Base-by-base conservation (phyloP, 2,888 invertebrate genomes). In the Acleris sparsana region DNA sequence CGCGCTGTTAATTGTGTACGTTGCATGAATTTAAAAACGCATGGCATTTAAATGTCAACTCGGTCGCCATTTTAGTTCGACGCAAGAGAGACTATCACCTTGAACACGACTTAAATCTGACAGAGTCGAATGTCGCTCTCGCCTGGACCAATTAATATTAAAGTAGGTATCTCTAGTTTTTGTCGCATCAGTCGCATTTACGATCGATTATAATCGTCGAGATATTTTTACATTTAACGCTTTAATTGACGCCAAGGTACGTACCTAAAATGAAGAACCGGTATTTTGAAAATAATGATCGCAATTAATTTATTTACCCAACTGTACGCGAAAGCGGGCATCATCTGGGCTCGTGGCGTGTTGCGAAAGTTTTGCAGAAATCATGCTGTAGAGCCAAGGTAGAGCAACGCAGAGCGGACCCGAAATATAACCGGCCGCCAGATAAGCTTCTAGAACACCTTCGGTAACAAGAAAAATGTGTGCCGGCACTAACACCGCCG, bases 11-110 rank as follows among this genome's bases (percentile, higher is more conserved):
- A 92, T 91, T 92, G 85, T 85, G 80, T 86, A 84, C 85, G 86
- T 83, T 82, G 86, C 78, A 85, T 87, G 89, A 87, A 86, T 91
- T 88, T 90, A 91, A 92, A 92, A 92, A 91, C 85, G 87, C 86
- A 88, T 92, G 92, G 91, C 92, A 92, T 92, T 92, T 92, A 92
- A 92, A 92, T 92, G 91, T 87, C 92, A 92, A 83, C 83, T 78
- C 80, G 78, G 86, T 79, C 90, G 91, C 92, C 91, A 89, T 90
- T 89, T 90, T 88, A 84, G 85, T 81, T 80, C 87, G 85, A 84
- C 80, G 81, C 82, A 84, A 88, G 86, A 87, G 89, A 87, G 88
- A 86, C 88, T 90, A 88, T 91, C 89, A 86, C 92, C 92, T 92
- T 92, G 91, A 89, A 85, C 83, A 79, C 86, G 87, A 87, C 89